phyloP scores from a whole-genome alignment of 2,797 vertebrate genomes.

The Gobionotothen gibberifrons region DNA sequence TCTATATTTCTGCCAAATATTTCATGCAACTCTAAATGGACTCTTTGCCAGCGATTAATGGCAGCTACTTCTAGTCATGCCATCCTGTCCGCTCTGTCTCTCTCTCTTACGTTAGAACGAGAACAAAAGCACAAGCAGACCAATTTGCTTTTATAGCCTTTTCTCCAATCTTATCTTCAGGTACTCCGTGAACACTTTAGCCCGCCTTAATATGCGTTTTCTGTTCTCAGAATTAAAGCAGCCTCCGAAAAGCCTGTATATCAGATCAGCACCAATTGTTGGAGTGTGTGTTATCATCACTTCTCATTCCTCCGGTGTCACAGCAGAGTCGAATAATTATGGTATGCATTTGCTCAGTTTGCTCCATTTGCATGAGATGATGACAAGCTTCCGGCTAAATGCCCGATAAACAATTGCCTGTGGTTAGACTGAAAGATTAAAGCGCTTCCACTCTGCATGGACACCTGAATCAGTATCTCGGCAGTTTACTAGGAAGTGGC shows the following conservation, averaged over 20 bases:
- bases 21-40: conserved; percentile 32
- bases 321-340: conserved; percentile 56
- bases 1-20: conserved; percentile 14
- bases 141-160: conserved; percentile 60
- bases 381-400: conserved; percentile 48
- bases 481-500: conserved; percentile 76
- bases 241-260: conserved; percentile 53
- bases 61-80: conserved; percentile 4
- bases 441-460: conserved; percentile 49
- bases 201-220: conserved; percentile 58
- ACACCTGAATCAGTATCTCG: conserved; percentile 54
- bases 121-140: conserved; percentile 49
- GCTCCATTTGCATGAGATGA: conserved; percentile 74
- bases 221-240: conserved; percentile 66
- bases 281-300: conserved; percentile 60
- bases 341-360: conserved; percentile 64
- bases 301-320: conserved; percentile 58
- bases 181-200: conserved; percentile 64
- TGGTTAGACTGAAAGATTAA: conserved; percentile 21
- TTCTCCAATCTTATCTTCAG: conserved; percentile 68
- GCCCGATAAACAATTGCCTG: conserved; percentile 40
- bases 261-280: conserved; percentile 64
- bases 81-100: conserved; percentile 19
- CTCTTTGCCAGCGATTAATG: conserved; percentile 34
- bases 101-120: conserved; percentile 36